Percentiles rank a stretch among this genome's conserved stretches.
Conservation (phyloP, 2,113 vertebrate species). For the Cyanoramphus novaezelandiae region DNA sequence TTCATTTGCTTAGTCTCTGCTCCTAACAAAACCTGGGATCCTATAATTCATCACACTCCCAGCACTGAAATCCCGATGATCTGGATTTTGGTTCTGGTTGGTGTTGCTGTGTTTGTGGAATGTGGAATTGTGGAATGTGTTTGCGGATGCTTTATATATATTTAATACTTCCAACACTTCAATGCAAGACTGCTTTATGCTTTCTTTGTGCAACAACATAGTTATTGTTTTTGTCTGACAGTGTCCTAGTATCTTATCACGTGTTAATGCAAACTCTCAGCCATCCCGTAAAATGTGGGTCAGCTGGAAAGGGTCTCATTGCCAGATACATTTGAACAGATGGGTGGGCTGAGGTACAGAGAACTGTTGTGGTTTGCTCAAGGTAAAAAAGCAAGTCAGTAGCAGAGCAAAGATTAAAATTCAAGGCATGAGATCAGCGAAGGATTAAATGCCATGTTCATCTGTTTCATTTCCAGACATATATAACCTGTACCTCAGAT, state of each 20-base stretch:
- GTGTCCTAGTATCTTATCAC: neutral
- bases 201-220: neutral
- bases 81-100: neutral
- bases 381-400: constrained; percentile 42
- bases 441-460: constrained; percentile 6
- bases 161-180: neutral
- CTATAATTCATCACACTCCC: neutral
- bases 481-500: neutral
- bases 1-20: neutral
- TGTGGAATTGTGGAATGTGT: neutral
- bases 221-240: neutral
- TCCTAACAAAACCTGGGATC: neutral
- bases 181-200: neutral
- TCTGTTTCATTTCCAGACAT: constrained; percentile 30
- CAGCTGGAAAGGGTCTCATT: neutral
- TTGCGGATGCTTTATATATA: neutral
- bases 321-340: constrained; percentile 2
- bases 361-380: constrained; percentile 5
- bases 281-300: constrained; percentile 19
- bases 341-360: constrained; percentile 13
- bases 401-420: constrained; percentile 42
- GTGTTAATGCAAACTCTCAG: neutral
- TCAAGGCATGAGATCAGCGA: constrained; percentile 32
- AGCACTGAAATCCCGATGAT: neutral
- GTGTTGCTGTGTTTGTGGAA: neutral